These are phyloP conservation scores for Alligator sinensis DNA, from an alignment of 2,113 vertebrate species.

Conservation along the genomic window DNA sequence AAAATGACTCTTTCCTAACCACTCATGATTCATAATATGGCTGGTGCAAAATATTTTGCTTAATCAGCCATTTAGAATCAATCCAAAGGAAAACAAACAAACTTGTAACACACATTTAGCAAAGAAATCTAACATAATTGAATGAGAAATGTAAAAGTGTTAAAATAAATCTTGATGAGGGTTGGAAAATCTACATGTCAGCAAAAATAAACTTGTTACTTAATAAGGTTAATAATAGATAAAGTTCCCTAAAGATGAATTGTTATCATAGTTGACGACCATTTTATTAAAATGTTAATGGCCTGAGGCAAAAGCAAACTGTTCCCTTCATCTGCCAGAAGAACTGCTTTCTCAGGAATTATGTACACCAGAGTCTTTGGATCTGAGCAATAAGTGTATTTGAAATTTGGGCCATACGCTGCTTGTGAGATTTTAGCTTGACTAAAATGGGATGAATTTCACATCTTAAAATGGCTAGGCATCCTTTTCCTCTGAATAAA, in stretches of 20 bases:
- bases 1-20: neutral
- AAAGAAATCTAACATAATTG: constrained; percentile 50
- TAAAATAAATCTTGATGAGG: constrained; percentile 41
- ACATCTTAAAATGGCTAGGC: constrained; percentile 27
- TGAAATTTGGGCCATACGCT: constrained; percentile 69
- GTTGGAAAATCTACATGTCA: constrained; percentile 72
- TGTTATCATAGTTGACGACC: constrained; percentile 78
- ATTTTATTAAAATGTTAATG: constrained; percentile 84
- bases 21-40: constrained; percentile 54
- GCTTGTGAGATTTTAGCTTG: constrained; percentile 52
- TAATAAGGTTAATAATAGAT: constrained; percentile 82
- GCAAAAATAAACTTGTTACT: constrained; percentile 78
- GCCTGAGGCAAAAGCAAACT: constrained; percentile 83
- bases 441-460: constrained; percentile 42
- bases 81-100: constrained; percentile 68
- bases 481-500: constrained; percentile 45
- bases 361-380: constrained; percentile 56
- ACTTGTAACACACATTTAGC: constrained; percentile 59
- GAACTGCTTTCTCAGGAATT: constrained; percentile 78
- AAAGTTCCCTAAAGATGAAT: constrained; percentile 77
- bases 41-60: constrained; percentile 60
- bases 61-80: constrained; percentile 69
- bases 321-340: constrained; percentile 80
- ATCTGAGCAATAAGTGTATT: constrained; percentile 72
- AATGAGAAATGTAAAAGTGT: constrained; percentile 59